phyloP scores from a whole-genome alignment of 2,888 invertebrate species.

The Scaptomyza flava region DNA sequence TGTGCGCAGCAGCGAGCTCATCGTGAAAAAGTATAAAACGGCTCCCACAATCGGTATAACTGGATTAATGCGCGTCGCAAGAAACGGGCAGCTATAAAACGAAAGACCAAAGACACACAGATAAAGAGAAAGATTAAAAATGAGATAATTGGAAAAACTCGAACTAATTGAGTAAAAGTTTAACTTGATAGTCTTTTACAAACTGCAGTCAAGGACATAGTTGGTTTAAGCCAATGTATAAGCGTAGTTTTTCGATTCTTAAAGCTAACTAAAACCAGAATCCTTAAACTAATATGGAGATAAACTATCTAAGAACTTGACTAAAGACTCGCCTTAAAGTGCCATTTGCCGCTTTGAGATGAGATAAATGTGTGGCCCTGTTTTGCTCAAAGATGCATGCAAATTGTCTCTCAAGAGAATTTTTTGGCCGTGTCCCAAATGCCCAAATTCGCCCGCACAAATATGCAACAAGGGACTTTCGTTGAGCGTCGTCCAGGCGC shows the following conservation, averaged over 20 bases:
- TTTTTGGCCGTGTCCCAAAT: slow-evolving; percentile 73
- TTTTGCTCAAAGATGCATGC: slow-evolving; percentile 52
- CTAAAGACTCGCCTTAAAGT: slow-evolving; percentile 16
- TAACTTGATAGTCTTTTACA: not conserved
- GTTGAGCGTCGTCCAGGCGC: slow-evolving; percentile 34
- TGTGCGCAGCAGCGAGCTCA: slow-evolving; percentile 96
- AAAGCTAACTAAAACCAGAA: not conserved
- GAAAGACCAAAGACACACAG: slow-evolving; percentile 20
- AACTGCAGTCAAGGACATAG: not conserved
- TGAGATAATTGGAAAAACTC: slow-evolving; percentile 12
- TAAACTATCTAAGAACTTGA: not conserved
- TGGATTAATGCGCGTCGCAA: slow-evolving; percentile 94
- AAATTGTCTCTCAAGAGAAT: slow-evolving; percentile 49
- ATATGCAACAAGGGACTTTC: slow-evolving; percentile 68
- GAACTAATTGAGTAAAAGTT: not conserved
- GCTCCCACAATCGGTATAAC: slow-evolving; percentile 97
- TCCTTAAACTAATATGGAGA: not conserved
- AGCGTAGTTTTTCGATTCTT: not conserved
- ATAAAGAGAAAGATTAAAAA: not conserved
- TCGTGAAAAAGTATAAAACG: slow-evolving; percentile 94
- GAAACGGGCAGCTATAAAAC: slow-evolving; percentile 93
- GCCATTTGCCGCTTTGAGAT: slow-evolving; percentile 6
- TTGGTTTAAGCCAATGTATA: not conserved
- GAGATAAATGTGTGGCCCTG: not conserved
- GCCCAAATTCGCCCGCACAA: slow-evolving; percentile 53